Evolutionary conservation across 1,140 invertebrate species (phyloP), one percentile per base, ranked within the genome.

Genomic region (fruit fly (Drosophila melanogaster)): DNA sequence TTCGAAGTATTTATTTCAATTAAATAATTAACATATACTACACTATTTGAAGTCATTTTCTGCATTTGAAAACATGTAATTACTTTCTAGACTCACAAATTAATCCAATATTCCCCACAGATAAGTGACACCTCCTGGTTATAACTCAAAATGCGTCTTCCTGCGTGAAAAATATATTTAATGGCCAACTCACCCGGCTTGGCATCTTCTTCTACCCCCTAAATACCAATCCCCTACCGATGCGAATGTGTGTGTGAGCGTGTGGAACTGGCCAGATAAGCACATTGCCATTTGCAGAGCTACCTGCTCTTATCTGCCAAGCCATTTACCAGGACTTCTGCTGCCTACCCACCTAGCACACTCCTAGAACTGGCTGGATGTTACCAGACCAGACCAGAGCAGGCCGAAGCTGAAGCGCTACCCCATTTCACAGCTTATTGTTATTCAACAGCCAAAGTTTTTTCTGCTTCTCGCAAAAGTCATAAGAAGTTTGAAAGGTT

Each of bases 401-500:
- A 33, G 49, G 37, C 71, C 54, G n/a, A 43, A 46, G 47, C 33
- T 35, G 30, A 46, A 56, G 66, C 62, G 55, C 62, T 83, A 74
- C 44, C 53, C 71, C 56, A 57, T 80, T 80, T 71, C 81, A 74
- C 62, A 81, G 83, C 83, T 86, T 86, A 87, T 86, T 86, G 83
- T 86, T 87, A 87, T 87, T 87, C 83, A 83, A 60, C 79, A 72
- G 71, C 43, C 61, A 77, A 71, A 80, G 79, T 77, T 85, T 77
- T 67, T 67, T 50, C 37, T 50, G 51, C 71, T 56, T 22, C 37
- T 46, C 41, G 17, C 54, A 77, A 81, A 87, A 86, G 83, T 87
- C 83, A 87, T 89, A 87, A 87, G 84, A 87, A 89, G 75, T 79
- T 86, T 87, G 75, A 83, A 79, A 76, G 79, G 70, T 64, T 87